Conservation (phyloP, 2,797 vertebrate genomes). For the Xenopus petersii region DNA sequence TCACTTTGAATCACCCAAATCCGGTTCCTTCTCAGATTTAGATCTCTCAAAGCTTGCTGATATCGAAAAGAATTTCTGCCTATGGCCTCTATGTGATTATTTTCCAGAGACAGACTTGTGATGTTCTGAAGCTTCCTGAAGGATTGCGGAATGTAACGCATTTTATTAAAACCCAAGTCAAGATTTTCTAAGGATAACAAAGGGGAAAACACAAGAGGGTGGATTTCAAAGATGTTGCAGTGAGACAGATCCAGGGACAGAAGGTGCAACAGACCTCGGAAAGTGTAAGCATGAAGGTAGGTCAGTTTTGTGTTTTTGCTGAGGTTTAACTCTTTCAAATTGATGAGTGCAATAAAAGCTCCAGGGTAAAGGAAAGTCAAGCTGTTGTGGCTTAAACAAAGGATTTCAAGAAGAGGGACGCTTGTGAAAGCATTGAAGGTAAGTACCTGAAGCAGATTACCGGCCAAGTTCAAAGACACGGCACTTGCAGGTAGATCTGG, state of each 20-base stretch:
- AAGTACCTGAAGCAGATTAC: constrained; percentile 55
- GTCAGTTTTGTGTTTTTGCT: constrained; percentile 59
- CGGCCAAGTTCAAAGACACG: constrained; percentile 56
- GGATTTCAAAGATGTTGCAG: constrained; percentile 60
- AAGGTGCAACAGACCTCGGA: constrained; percentile 58
- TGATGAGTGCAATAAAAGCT: constrained; percentile 54
- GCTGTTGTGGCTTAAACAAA: constrained; percentile 61
- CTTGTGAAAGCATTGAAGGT: constrained; percentile 54
- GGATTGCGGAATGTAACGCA: constrained; percentile 57
- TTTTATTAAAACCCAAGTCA: constrained; percentile 57
- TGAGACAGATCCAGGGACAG: constrained; percentile 58
- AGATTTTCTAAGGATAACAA: constrained; percentile 56
- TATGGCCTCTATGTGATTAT: constrained; percentile 59
- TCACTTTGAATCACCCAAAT: constrained; percentile 60
- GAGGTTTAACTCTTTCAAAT: constrained; percentile 57
- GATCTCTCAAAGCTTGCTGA: constrained; percentile 46
- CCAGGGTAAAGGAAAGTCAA: constrained; percentile 60
- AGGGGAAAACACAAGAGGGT: constrained; percentile 61
- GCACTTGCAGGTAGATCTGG: constrained; percentile 54
- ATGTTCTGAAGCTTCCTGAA: constrained; percentile 57
- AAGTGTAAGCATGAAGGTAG: constrained; percentile 59
- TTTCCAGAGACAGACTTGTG: constrained; percentile 54
- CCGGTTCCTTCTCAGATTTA: constrained; percentile 61
- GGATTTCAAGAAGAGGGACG: constrained; percentile 56
- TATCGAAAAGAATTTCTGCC: constrained; percentile 61